Conservation (phyloP, 1,140 invertebrate genomes). For the Formica selysi region DNA sequence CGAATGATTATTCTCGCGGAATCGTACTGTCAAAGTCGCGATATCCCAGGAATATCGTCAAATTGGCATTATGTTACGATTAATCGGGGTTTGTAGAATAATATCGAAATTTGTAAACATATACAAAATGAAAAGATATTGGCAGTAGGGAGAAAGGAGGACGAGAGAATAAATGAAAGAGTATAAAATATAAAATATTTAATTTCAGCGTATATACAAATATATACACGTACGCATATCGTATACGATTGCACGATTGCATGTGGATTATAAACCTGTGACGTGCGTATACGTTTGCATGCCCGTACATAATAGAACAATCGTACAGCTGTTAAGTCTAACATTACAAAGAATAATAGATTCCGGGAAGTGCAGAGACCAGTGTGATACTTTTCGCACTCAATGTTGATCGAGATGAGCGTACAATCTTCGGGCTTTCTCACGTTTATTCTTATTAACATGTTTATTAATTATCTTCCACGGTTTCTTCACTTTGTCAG, state of each 20-base stretch:
- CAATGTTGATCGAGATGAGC: constrained; percentile 92
- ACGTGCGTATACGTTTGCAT: constrained; percentile 19
- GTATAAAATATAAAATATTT: constrained; percentile 63
- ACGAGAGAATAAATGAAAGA: constrained; percentile 37
- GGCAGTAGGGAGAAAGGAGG: not conserved
- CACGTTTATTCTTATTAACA: constrained; percentile 93
- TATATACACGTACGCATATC: constrained; percentile 41
- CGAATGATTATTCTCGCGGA: constrained; percentile 53
- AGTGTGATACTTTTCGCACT: constrained; percentile 55
- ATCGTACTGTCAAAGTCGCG: not conserved
- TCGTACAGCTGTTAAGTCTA: constrained; percentile 53
- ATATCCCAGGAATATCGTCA: constrained; percentile 2
- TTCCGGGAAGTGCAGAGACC: not conserved
- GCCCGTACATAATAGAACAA: constrained; percentile 41
- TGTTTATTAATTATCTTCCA: constrained; percentile 94
- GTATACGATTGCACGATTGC: constrained; percentile 34
- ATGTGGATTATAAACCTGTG: constrained; percentile 52
- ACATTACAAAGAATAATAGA: not conserved
- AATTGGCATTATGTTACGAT: constrained; percentile 29
- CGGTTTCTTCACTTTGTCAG: constrained; percentile 88
- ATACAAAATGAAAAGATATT: not conserved
- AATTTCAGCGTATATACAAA: constrained; percentile 61
- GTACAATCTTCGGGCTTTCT: constrained; percentile 94
- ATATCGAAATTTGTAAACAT: not conserved
- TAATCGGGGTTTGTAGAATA: not conserved